These are phyloP conservation scores for Callyntrura sp. DNA, from an alignment of 2,888 invertebrate species.

Conservation along the genomic window DNA sequence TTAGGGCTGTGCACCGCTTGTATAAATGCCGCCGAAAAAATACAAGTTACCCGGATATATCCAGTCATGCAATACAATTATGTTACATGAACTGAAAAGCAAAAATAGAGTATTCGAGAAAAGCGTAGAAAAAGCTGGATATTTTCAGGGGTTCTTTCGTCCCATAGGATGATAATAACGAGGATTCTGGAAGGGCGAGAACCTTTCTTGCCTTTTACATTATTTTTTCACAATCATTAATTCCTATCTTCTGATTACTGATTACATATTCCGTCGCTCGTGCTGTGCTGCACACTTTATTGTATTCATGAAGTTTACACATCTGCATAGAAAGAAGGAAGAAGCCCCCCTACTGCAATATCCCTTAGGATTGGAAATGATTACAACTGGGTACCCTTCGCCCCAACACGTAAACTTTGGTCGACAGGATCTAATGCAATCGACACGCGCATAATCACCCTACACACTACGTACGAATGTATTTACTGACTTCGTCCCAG, in stretches of 20 bases:
- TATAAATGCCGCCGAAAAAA: neutral
- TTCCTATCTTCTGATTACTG: neutral
- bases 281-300: neutral
- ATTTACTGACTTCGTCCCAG: neutral
- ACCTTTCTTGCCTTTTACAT: conserved; percentile 11
- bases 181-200: neutral
- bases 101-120: neutral
- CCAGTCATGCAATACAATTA: conserved; percentile 24
- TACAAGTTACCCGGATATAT: conserved; percentile 47
- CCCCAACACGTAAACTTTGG: neutral
- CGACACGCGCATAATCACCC: conserved; percentile 35
- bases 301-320: neutral
- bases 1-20: too few relatives aligned
- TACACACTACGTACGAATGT: neutral
- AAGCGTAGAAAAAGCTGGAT: neutral
- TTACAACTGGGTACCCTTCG: neutral
- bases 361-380: conserved; percentile 20
- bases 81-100: neutral
- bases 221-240: conserved; percentile 2
- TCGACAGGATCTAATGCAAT: conserved; percentile 22
- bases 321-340: conserved; percentile 27
- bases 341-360: neutral
- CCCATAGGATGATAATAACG: neutral
- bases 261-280: conserved; percentile 12
- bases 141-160: conserved; percentile 34